Evolutionary conservation across 1,140 invertebrate species (phyloP), one percentile per base, ranked within the genome.

Genomic region (Ylistrum balloti): DNA sequence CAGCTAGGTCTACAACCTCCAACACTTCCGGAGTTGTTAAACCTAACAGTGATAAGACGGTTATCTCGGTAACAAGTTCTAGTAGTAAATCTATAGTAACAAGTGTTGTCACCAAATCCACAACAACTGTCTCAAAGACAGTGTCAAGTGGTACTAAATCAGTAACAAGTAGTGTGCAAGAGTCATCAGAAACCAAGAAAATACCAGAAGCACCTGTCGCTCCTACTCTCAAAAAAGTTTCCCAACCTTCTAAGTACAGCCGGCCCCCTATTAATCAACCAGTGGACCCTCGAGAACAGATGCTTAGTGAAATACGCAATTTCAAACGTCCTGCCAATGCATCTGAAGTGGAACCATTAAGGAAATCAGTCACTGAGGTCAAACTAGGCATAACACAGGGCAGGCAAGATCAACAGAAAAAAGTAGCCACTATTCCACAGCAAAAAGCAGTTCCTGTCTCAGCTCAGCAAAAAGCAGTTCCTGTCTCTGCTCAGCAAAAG

Each of bases 201-300:
- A 74, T 74, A 28, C 56, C 56, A 7, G 22, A 74, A 5, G 56
- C 56, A 74, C 56, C 56, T 28, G 56, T 28, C 28, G 56, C n/a
- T 3, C 56, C 56, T 28, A n/a, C 28, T 22, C 2, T 74, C 22
- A 74, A 74, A 74, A 74, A 74, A 17, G 56, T 74, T 74, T 74
- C 56, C 56, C 56, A 74, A 28, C 56, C 56, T 74, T 74, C 56
- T n/a, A 74, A 74, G 56, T 74, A 74, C 17, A 74, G 56, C 56
- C 56, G 56, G 28, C 56, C 56, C 56, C 56, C 56, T 9, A 74
- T 74, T n/a, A 74, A 74, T 74, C 22, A 74, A 28, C 56, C 56
- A 7, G 56, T 74, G 22, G 56, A 74, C n/a, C 56, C 20, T 17
- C 9, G 56, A 17, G 56, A 74, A 28, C 56, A 74, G 17, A 74